Conservation (phyloP, 1,140 invertebrate genomes). For the Diuraphis noxia region DNA sequence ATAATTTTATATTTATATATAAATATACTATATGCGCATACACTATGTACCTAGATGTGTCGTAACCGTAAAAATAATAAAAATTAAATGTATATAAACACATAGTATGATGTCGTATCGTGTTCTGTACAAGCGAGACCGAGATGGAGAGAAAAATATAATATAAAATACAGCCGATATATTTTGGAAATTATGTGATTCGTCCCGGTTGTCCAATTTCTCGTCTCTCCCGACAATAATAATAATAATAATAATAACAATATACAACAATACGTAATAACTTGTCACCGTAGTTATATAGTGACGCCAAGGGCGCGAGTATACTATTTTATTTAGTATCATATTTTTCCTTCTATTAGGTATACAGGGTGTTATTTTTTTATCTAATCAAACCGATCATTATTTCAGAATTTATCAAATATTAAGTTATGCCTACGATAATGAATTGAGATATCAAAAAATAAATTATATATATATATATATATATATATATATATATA, state of each 20-base stretch:
- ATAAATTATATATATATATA: too few species aligned
- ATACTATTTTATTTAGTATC: not conserved
- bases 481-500: too few species aligned
- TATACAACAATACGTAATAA: not conserved
- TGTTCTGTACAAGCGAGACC: not conserved
- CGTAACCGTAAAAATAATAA: constrained; percentile 8
- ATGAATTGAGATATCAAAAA: too few species aligned
- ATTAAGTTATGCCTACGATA: too few species aligned
- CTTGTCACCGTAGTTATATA: not conserved
- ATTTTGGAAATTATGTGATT: constrained; percentile 16
- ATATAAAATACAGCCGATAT: not conserved
- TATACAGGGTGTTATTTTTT: not conserved
- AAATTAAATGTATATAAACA: not conserved
- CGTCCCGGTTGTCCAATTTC: constrained; percentile 25
- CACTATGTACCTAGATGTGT: not conserved
- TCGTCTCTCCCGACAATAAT: not conserved
- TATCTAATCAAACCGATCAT: not conserved
- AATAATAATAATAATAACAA: constrained; percentile 8
- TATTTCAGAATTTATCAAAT: not conserved
- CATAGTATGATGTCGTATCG: not conserved
- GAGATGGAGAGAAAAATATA: not conserved
- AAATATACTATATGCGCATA: not conserved
- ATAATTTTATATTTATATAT: not conserved
- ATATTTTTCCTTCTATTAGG: not conserved
- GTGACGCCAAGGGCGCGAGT: not conserved